Evolutionary conservation across 2,888 invertebrate species (phyloP).

Genomic region (Margaritifera margaritifera): DNA sequence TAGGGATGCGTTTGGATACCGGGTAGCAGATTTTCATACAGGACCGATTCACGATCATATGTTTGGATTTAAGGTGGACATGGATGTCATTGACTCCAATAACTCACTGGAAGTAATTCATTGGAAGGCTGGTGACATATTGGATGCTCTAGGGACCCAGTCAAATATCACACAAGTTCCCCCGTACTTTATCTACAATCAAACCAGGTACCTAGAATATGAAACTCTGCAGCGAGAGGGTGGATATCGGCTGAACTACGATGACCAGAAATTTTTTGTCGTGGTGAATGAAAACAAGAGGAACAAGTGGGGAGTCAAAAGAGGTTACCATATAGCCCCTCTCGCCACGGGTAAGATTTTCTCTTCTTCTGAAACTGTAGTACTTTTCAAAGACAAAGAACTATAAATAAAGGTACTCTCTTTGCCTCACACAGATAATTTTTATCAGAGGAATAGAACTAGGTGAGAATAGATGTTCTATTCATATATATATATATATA

Average conservation of each 20-base stretch:
- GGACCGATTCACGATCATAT: slow-evolving; percentile 53
- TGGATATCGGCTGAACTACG: slow-evolving; percentile 20
- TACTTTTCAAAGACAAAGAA: too few relatives aligned
- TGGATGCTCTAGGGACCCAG: slow-evolving; percentile 32
- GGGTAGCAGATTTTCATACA: slow-evolving; percentile 33
- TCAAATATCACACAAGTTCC: slow-evolving; percentile 7
- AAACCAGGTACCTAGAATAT: slow-evolving; percentile 28
- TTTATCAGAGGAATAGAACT: too few relatives aligned
- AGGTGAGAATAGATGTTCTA: too few relatives aligned
- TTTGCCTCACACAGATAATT: too few relatives aligned
- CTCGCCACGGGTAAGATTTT: slow-evolving; percentile 7
- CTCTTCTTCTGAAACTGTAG: too few relatives aligned
- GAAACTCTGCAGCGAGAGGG: slow-evolving; percentile 22
- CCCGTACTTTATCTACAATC: slow-evolving; percentile 27
- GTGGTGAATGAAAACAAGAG: slow-evolving; percentile 25
- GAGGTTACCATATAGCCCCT: slow-evolving; percentile 30
- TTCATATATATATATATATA: too few relatives aligned
- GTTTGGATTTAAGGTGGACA: slow-evolving; percentile 53
- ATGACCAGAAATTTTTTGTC: slow-evolving; percentile 27
- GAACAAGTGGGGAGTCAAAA: slow-evolving; percentile 26
- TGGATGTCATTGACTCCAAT: slow-evolving; percentile 41
- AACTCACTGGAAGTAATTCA: slow-evolving; percentile 45
- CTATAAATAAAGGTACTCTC: too few relatives aligned
- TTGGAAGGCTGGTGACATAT: slow-evolving; percentile 45
- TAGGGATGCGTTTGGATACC: slow-evolving; percentile 47